Evolutionary conservation across 2,888 invertebrate species (phyloP).

Genomic region (Oscheius sp.): DNA sequence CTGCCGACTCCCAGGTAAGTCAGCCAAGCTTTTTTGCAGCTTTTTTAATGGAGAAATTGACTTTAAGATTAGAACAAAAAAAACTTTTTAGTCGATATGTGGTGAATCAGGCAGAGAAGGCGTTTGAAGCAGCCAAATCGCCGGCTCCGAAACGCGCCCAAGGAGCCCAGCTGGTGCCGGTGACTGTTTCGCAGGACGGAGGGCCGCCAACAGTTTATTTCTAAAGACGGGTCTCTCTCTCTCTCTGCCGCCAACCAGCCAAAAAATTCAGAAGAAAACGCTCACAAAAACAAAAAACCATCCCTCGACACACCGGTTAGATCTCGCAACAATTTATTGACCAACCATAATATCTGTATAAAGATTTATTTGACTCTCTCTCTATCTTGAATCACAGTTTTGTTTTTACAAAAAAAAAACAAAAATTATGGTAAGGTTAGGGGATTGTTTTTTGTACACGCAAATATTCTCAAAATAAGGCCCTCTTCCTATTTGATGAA

Average conservation of each 20-base stretch:
- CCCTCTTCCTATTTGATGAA: background rate
- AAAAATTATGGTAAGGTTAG: too few relatives aligned
- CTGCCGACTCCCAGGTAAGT: conserved; percentile 45
- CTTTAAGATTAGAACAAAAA: too few relatives aligned
- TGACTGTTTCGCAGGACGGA: conserved; percentile 55
- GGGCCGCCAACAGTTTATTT: conserved; percentile 62
- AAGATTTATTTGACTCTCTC: background rate
- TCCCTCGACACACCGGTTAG: conserved; percentile 20
- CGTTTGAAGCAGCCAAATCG: conserved; percentile 45
- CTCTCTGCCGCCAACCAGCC: background rate
- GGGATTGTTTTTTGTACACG: too few relatives aligned
- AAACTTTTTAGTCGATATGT: conserved; percentile 43
- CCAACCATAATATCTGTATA: conserved; percentile 1
- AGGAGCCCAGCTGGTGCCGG: conserved; percentile 59
- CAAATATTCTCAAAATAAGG: background rate
- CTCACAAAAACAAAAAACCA: background rate
- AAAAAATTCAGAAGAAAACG: background rate
- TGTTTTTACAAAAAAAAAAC: background rate
- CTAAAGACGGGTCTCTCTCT: conserved; percentile 29
- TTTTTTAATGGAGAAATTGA: background rate
- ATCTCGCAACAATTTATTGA: conserved; percentile 13
- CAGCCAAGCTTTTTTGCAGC: background rate
- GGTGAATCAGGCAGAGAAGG: conserved; percentile 42
- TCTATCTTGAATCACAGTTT: background rate
- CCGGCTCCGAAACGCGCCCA: conserved; percentile 51